A percentile compares a stretch with the other conserved stretches of the same genome.
Evolutionary conservation across 2,797 vertebrate genomes (phyloP).

Genomic region (Periophthalmus magnuspinnatus): DNA sequence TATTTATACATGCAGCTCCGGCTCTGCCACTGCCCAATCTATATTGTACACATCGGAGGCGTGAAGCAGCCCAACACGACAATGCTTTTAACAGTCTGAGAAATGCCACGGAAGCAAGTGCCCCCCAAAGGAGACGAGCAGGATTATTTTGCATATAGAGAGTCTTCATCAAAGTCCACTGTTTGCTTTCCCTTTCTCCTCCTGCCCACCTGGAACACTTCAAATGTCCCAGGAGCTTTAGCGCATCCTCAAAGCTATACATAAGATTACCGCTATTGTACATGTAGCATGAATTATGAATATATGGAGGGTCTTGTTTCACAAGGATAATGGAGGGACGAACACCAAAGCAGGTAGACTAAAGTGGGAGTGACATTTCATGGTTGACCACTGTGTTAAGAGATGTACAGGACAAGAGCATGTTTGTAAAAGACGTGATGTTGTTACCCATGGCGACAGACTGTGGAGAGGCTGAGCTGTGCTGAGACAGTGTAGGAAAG

Average conservation of each 20-base stretch:
- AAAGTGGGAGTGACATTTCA: constrained; percentile 2
- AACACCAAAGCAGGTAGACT: not conserved
- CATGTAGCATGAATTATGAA: constrained; percentile 15
- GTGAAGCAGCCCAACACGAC: not conserved
- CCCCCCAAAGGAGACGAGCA: constrained; percentile 1
- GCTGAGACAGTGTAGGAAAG: not conserved
- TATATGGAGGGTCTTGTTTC: not conserved
- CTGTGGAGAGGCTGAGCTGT: not conserved
- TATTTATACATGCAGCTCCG: not conserved
- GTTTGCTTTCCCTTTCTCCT: constrained; percentile 7
- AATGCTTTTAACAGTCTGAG: constrained; percentile 13
- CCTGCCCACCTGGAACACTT: constrained; percentile 2
- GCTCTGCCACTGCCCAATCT: not conserved
- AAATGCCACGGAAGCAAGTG: not conserved
- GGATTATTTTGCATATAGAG: constrained; percentile 17
- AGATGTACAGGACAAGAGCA: not conserved
- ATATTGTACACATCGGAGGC: not conserved
- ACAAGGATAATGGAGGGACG: not conserved
- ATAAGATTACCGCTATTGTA: constrained; percentile 12
- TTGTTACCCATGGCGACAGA: not conserved
- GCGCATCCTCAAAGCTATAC: constrained; percentile 6
- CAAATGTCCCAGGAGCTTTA: constrained; percentile 6
- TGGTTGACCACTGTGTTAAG: not conserved
- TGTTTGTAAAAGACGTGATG: not conserved
- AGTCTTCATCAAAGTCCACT: constrained; percentile 10